Conservation (phyloP, 2,113 vertebrate species). For the Perccottus glenii region DNA sequence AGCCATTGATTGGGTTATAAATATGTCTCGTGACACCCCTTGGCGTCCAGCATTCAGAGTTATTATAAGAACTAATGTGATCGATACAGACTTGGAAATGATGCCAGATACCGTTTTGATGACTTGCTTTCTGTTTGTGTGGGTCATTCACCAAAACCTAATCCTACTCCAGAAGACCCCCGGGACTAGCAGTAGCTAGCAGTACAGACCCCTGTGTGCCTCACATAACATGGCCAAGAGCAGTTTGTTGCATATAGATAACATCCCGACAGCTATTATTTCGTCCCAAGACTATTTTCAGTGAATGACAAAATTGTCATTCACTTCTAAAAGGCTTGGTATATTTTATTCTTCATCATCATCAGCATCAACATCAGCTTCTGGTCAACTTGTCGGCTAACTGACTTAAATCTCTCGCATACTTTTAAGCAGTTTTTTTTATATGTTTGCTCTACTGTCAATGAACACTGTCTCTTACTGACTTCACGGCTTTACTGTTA, state of each 20-base stretch:
- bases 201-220: neutral
- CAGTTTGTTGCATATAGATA: neutral
- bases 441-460: too few species aligned
- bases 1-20: slow-evolving; percentile 44
- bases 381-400: too few species aligned
- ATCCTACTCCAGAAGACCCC: neutral
- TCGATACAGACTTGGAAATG: slow-evolving; percentile 30
- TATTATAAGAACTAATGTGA: slow-evolving; percentile 40
- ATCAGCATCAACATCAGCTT: neutral
- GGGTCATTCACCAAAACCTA: slow-evolving; percentile 14
- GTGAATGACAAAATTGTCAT: neutral
- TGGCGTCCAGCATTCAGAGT: slow-evolving; percentile 22
- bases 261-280: neutral
- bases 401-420: too few species aligned
- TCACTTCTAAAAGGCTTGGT: neutral
- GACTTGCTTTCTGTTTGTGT: neutral
- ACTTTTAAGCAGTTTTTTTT: too few species aligned
- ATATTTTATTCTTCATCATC: neutral
- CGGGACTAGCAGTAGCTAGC: neutral
- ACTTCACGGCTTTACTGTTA: too few species aligned
- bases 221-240: slow-evolving; percentile 23
- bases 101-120: neutral
- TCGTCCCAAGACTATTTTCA: slow-evolving; percentile 25
- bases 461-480: too few species aligned
- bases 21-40: slow-evolving; percentile 34